Base-by-base conservation (phyloP, 2,888 invertebrate genomes). In the Octonoba sinensis region DNA sequence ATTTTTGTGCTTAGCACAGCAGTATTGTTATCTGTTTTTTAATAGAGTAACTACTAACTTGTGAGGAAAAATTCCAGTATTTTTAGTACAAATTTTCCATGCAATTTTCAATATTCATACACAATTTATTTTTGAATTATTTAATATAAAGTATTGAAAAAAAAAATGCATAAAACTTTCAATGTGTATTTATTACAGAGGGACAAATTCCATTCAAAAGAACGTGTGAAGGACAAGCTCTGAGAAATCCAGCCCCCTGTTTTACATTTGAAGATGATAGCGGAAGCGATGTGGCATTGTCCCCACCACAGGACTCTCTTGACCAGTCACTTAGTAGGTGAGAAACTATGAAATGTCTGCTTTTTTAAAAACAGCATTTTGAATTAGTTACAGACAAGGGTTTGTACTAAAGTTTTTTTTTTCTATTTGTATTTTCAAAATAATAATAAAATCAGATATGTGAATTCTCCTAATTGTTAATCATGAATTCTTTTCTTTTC, bases 191-290 rank as follows among this genome's bases (percentile, higher is more conserved):
- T 20, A 8, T 70, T 51, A 1, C 89, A 92, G 92, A 96, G 90
- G 97, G 97, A 76, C 92, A 93, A 84, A 93, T 98, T 86, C 93
- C 95, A 69, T 98, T 97, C 90, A 95, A 94, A 88, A 95, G 95
- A 57, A 97, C 97, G 64, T 93, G 95, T 88, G 97, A 97, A 88
- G 96, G 96, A 0, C 93, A 95, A 64, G 91, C 94, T 36, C 93
- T 93, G 20, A 92, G 95, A 79, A 95, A 96, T 2, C 93, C 94
- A 86, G 94, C 94, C 87, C 96, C 95, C 16, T 93, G 94, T 85
- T 96, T 96, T 89, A 92, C 94, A 85, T 86, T 87, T 84, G 96
- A 96, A 86, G 96, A 97, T 86, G 96, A 96, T 87, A 94, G 94
- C 12, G 94, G 95, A 84, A 96, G 88, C 84, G 89, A 88, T 84